Evolutionary conservation across 2,888 invertebrate genomes (phyloP), one percentile per base, ranked within the genome.

Genomic region (Anticlea derivata): DNA sequence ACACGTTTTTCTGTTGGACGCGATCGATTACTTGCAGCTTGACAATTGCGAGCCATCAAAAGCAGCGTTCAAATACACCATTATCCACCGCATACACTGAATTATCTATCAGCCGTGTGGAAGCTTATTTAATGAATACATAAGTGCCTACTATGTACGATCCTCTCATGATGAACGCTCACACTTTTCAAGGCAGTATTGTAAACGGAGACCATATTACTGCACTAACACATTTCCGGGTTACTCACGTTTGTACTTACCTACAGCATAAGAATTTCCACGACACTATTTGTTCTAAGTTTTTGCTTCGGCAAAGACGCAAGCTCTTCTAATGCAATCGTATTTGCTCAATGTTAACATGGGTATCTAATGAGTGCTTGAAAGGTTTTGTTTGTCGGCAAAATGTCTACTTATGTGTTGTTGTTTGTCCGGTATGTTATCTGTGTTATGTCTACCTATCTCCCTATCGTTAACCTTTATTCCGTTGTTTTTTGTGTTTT

Each of bases 101-200:
- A 26, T 20, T 8, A 20, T 5, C 20, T 34, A 8, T 34, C 20
- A 34, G 20, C 20, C 10, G 39, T 39, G 29, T 39, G 39, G 39
- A 20, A 22, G 20, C 10, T 20, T 29, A 4, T 12, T 30, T 23
- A 29, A 20, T 24, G 17, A 11, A 8, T n/a, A n/a, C 8, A 8
- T 20, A 5, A 8, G 38, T 4, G 4, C 17, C 17, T 4, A 17
- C 17, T n/a, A n/a, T n/a, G n/a, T 37, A 24, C 24, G n/a, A n/a
- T 40, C n/a, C 20, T 23, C 12, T 7, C 39, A 29, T 35, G 3
- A 24, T 5, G 12, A 20, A 26, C 37, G 13, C 30, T 40, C 63
- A 77, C 73, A 68, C 71, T 63, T 85, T 84, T 83, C 86, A 86
- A 88, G 88, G 88, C 63, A 61, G 58, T 35, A 60, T 63, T 65